Base-by-base conservation (phyloP, 2,113 vertebrate genomes). In the Ia io region DNA sequence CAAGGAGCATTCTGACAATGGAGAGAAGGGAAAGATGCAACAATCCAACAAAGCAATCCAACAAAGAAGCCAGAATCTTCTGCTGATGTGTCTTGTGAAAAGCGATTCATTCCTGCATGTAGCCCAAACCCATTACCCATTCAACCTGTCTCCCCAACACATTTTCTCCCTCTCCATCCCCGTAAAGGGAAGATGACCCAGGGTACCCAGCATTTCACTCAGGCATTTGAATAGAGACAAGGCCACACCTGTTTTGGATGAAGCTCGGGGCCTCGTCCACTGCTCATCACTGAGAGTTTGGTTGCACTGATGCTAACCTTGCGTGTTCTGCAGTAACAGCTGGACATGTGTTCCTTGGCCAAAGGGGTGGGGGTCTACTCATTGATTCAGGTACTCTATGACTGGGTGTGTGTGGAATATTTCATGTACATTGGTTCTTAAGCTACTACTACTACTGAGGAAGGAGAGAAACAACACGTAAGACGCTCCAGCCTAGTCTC, bases 371-470 rank as follows among this genome's bases (percentile, higher is more conserved):
- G 84, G 86, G 63, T 96, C 94, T 95, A 95, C 90, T 95, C 95
- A 87, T 87, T 63, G 97, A 96, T 83, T 95, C 77, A 77, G 91
- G 94, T 67, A 44, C 71, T 63, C 63, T 59, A 47, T 85, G 95
- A 86, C 69, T 20, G 59, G 59, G 59, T 11, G 71, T 17, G 10
- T n/a, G 23, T 92, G 40, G 82, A 95, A 69, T 74, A 80, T 77
- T 96, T 92, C 70, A 3, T 84, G 78, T 51, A 96, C 93, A 49
- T 70, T 65, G 95, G 94, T 92, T 96, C 76, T 97, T 70, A 95
- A 93, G 53, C 79, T 37, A 10, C 35, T 49, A 74, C 69, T 63
- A 56, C 71, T 87, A 7, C 91, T 95, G 97, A 96, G 95, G 96
- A 84, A 74, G 59, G 83, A 96, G 77, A 56, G 79, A 86, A 56